A percentile compares a stretch with the other conserved stretches of the same genome.
phyloP scores from a whole-genome alignment of 2,797 vertebrate species.

The Cottoperca gobio region DNA sequence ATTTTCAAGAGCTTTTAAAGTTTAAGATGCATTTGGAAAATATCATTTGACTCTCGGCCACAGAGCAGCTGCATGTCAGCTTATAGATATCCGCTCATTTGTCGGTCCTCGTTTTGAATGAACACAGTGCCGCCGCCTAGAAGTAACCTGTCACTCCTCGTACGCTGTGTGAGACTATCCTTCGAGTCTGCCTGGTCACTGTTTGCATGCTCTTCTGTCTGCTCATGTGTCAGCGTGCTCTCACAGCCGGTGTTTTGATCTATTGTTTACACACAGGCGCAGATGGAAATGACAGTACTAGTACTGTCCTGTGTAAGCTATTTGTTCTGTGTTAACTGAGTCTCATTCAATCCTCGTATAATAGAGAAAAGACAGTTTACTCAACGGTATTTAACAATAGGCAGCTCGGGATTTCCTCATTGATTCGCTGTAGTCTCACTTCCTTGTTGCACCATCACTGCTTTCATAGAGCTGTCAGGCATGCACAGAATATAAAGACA shows the following conservation, averaged over 20 bases:
- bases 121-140: too few species aligned
- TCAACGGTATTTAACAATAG: conserved; percentile 17
- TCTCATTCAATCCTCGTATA: conserved; percentile 11
- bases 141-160: conserved; percentile 9
- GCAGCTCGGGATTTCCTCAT: conserved; percentile 30
- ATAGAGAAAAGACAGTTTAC: conserved; percentile 12
- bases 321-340: conserved; percentile 32
- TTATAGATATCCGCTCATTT: not conserved
- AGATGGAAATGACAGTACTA: conserved; percentile 57
- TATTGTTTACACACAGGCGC: conserved; percentile 56
- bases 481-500: conserved; percentile 18
- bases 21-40: conserved; percentile 16
- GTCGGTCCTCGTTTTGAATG: not conserved
- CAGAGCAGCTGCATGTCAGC: not conserved
- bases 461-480: conserved; percentile 26
- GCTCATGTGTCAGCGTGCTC: conserved; percentile 27
- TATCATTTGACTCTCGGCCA: not conserved
- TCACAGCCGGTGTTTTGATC: conserved; percentile 62
- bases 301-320: conserved; percentile 25
- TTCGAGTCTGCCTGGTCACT: conserved; percentile 40
- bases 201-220: conserved; percentile 21
- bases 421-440: conserved; percentile 30
- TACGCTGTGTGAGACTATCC: not conserved
- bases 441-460: conserved; percentile 17
- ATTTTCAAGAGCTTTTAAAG: not conserved